A percentile compares a stretch with the other conserved stretches of the same genome.
These are phyloP conservation scores for Macaria notata DNA, from an alignment of 2,888 invertebrate species.

Conservation along the genomic window DNA sequence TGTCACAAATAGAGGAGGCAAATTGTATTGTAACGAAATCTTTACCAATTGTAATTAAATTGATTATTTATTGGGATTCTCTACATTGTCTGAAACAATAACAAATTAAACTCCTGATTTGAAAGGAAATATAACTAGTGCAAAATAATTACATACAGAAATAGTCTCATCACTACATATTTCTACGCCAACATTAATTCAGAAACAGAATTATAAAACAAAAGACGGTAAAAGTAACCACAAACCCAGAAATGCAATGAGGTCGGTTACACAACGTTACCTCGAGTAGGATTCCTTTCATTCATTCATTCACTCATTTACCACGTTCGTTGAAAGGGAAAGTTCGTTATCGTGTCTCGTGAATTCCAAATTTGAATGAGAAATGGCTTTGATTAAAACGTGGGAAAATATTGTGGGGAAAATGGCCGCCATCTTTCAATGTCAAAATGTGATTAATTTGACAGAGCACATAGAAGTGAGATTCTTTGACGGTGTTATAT, in stretches of 20 bases:
- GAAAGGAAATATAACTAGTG: too few species aligned
- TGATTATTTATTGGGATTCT: too few species aligned
- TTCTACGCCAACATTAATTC: too few species aligned
- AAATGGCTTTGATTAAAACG: neutral
- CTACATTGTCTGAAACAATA: too few species aligned
- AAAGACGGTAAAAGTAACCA: conserved; percentile 33
- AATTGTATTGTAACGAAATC: too few species aligned
- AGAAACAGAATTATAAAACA: conserved; percentile 9
- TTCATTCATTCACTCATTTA: conserved; percentile 33
- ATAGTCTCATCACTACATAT: too few species aligned
- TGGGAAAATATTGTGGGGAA: neutral
- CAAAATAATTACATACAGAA: too few species aligned
- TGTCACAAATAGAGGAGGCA: too few species aligned
- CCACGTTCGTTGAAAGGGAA: conserved; percentile 37
- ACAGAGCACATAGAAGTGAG: too few species aligned
- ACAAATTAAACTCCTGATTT: too few species aligned
- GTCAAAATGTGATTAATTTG: neutral
- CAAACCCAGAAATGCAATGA: conserved; percentile 35
- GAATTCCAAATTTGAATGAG: conserved; percentile 27
- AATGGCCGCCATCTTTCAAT: neutral
- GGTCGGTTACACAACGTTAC: conserved; percentile 41
- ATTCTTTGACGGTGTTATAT: neutral
- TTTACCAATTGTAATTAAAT: too few species aligned
- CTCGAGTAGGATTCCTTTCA: conserved; percentile 41
- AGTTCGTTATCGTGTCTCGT: conserved; percentile 34